Evolutionary conservation across 2,797 vertebrate genomes (phyloP), one percentile per base, ranked within the genome.

Genomic region (Mus spretus): DNA sequence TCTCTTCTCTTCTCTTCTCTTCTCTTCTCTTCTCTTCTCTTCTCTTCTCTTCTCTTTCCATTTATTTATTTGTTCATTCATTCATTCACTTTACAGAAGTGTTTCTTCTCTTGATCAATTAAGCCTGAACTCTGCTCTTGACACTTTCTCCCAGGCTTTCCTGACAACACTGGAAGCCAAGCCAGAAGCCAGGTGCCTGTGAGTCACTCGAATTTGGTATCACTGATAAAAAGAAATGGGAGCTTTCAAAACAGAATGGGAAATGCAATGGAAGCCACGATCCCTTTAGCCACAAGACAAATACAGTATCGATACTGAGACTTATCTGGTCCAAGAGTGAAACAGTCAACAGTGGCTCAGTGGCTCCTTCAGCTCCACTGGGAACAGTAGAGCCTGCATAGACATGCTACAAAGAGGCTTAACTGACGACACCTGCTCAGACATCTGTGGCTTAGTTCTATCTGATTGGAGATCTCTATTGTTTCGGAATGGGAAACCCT

Each of bases 401-500:
- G 63, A 94, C 77, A 24, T 9, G 91, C 67, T n/a, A 13, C 55
- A 67, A 40, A 84, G 37, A 88, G 40, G 9, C 47, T 90, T 75
- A 28, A 28, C 17, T 13, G 3, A 63, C 2, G 15, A 24, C 24
- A 72, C 28, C 61, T 89, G 87, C 78, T 92, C 65, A 89, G 31
- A n/a, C 14, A 82, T 50, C 47, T n/a, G 57, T 13, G 61, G 26
- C 11, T 81, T 53, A 8, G 44, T 79, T 67, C 59, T 79, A 86
- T 81, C 82, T 86, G 34, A 55, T 44, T 82, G 31, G 77, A n/a
- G 24, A 94, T 96, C 84, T 70, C 89, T 70, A 37, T 92, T 95
- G 92, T 92, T 72, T 90, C 61, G 37, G 40, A 93, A 53, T 5
- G 15, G 40, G 57, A 74, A 95, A 75, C 88, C 44, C 22, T 7